phyloP scores from a whole-genome alignment of 2,113 vertebrate species.

The Laticauda colubrina region DNA sequence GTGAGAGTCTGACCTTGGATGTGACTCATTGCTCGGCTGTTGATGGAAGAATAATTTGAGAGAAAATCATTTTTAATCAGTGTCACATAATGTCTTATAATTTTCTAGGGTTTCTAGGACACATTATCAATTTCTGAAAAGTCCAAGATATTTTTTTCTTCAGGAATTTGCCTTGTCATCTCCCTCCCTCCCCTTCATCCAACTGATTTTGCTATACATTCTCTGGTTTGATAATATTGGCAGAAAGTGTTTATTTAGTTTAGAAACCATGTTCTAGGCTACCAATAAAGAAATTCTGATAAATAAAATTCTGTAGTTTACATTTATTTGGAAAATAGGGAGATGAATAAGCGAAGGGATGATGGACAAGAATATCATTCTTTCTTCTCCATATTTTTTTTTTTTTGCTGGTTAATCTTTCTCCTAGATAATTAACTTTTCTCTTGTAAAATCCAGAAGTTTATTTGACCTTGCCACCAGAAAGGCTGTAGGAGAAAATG shows the following conservation, averaged over 20 bases:
- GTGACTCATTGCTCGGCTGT: constrained; percentile 42
- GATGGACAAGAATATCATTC: neutral
- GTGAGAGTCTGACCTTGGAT: constrained; percentile 33
- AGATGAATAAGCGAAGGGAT: neutral
- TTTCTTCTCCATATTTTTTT: neutral
- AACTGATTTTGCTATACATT: constrained; percentile 1
- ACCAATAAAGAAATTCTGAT: neutral
- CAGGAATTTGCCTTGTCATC: neutral
- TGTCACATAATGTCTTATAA: constrained; percentile 34
- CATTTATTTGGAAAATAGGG: neutral
- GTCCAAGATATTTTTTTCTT: neutral
- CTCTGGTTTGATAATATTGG: constrained; percentile 16
- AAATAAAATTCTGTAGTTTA: neutral
- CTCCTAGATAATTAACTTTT: neutral
- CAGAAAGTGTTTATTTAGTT: neutral
- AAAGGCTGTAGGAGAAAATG: neutral
- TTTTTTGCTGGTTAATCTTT: neutral
- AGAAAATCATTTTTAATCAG: constrained; percentile 56
- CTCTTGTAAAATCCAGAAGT: neutral
- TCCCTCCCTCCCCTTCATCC: too few species aligned
- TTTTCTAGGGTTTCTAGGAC: constrained; percentile 35
- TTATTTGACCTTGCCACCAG: neutral
- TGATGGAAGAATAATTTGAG: constrained; percentile 50
- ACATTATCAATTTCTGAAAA: constrained; percentile 39
- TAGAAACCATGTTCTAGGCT: neutral